Conservation (phyloP, 2,888 invertebrate genomes). For the Rhagonycha fulva region DNA sequence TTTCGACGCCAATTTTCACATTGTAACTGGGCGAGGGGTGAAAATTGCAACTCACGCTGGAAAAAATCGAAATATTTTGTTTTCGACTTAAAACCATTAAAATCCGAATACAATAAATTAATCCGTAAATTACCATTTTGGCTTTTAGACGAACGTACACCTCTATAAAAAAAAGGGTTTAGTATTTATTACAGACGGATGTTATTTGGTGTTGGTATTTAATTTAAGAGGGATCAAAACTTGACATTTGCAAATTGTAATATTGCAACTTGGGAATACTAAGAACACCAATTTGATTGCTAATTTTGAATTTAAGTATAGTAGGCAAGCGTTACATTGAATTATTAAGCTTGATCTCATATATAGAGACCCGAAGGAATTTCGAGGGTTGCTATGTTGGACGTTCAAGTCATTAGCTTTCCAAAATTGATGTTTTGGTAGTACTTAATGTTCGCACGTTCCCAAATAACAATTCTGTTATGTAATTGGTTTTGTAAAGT, state of each 20-base stretch:
- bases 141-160: neutral
- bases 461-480: neutral
- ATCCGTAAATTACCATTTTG: neutral
- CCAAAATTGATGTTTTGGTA: neutral
- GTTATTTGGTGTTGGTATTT: neutral
- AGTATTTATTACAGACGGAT: neutral
- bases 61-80: neutral
- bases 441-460: neutral
- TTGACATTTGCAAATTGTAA: neutral
- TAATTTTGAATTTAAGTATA: neutral
- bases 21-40: neutral
- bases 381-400: neutral
- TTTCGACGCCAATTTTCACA: neutral
- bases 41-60: neutral
- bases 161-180: neutral
- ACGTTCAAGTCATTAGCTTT: neutral
- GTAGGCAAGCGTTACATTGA: neutral
- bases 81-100: neutral
- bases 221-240: neutral
- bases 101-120: neutral
- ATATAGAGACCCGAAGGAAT: neutral
- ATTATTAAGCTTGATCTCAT: neutral
- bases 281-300: neutral
- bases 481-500: neutral
- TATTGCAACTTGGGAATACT: neutral